Evolutionary conservation across 37 sponge, comb jelly and placozoan genomes (phyloP).

Genomic region (Hormiphora californensis): DNA sequence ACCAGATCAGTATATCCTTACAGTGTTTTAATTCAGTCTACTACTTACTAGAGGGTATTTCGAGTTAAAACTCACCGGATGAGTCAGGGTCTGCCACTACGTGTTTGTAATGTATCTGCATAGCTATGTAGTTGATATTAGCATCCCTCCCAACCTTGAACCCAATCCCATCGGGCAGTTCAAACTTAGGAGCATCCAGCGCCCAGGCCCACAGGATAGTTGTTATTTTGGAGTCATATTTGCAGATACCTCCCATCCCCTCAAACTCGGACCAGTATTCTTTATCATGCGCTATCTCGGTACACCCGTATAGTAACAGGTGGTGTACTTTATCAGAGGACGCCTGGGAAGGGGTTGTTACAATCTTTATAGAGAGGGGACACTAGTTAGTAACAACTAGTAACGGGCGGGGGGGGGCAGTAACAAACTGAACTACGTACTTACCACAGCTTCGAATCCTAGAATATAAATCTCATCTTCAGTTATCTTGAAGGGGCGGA

Average conservation of each 20-base stretch:
- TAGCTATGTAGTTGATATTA: constrained; percentile 60
- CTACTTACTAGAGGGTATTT: too few relatives aligned
- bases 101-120: constrained; percentile 75
- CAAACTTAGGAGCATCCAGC: constrained; percentile 46
- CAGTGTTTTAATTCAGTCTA: too few relatives aligned
- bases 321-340: constrained; percentile 22
- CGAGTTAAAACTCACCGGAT: too few relatives aligned
- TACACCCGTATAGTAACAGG: constrained; percentile 37
- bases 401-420: background rate
- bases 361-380: too few relatives aligned
- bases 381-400: too few relatives aligned
- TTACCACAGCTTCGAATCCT: background rate
- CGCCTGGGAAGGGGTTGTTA: too few relatives aligned
- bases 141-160: constrained; percentile 62
- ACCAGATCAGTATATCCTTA: too few relatives aligned
- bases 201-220: constrained; percentile 55
- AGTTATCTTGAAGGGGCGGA: background rate
- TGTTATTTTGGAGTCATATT: background rate
- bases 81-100: too few relatives aligned
- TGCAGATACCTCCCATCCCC: constrained; percentile 35
- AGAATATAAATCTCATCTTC: constrained; percentile 16
- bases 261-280: background rate
- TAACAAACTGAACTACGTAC: background rate
- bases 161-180: constrained; percentile 60
- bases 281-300: background rate